A percentile compares a stretch with the other conserved stretches of the same genome.
Evolutionary conservation across 2,797 vertebrate genomes (phyloP).

Genomic region (Thaleichthys pacificus): DNA sequence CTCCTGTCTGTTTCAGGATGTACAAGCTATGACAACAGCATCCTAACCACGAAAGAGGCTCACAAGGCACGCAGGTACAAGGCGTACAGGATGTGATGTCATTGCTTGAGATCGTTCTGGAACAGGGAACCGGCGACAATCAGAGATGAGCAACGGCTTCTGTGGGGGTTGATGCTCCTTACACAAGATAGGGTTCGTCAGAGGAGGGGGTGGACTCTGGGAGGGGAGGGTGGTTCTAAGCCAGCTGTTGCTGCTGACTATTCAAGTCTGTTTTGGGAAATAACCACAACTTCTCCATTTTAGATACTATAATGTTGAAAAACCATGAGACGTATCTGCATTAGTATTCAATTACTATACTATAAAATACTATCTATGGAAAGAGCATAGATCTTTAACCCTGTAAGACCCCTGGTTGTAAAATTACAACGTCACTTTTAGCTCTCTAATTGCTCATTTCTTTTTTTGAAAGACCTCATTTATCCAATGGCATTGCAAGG

Average conservation of each 20-base stretch:
- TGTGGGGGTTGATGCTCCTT: constrained; percentile 40
- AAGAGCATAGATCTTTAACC: too few species aligned
- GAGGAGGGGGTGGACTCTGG: neutral
- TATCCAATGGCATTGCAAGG: too few species aligned
- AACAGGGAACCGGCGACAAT: neutral
- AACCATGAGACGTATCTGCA: neutral
- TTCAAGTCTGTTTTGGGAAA: constrained; percentile 3
- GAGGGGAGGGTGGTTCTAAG: neutral
- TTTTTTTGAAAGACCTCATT: too few species aligned
- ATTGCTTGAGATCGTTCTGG: constrained; percentile 24
- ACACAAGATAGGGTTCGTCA: neutral
- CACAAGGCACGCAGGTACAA: constrained; percentile 25
- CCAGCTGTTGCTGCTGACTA: neutral
- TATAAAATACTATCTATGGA: too few species aligned
- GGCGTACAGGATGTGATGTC: constrained; percentile 53
- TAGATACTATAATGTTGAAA: neutral
- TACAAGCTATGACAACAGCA: constrained; percentile 10
- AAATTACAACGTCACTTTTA: too few species aligned
- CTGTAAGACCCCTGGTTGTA: too few species aligned
- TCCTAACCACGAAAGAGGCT: constrained; percentile 32
- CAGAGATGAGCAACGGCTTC: neutral
- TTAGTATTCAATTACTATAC: neutral
- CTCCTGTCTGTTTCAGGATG: constrained; percentile 38
- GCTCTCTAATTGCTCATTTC: too few species aligned
- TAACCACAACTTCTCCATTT: neutral